Evolutionary conservation across 1,140 invertebrate genomes (phyloP), one percentile per base, ranked within the genome.

Genomic region (Aricia agestis): DNA sequence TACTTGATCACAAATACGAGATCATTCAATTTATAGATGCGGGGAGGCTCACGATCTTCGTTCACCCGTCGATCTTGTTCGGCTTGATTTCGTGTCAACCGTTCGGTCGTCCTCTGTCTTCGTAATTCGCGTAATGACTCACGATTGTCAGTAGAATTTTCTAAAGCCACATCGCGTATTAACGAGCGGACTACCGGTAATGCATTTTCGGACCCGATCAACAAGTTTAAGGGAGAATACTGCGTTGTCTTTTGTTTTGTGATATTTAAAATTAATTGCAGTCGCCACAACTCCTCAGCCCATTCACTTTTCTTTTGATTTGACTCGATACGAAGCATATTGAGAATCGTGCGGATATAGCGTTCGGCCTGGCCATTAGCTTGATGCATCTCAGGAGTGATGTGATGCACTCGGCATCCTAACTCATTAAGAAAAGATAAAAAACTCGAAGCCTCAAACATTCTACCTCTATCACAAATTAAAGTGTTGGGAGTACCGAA

Each of bases 371-470:
- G 70, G 0, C 73, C 73, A 17, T 74, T 74, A 1, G 61, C 13
- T 11, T 69, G 32, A 25, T 74, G 70, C 73, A 72, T 74, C 31
- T 72, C 73, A 0, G 73, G 65, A 0, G 67, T 72, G 10, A 74
- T 69, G 19, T 72, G 69, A 57, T 74, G 68, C 7, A 74, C 31
- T 0, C 61, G 65, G 52, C 68, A 70, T n/a, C 68, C 70, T 1
- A 72, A 2, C 13, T 70, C 70, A 10, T 2, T 17, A 11, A 74
- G 10, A 10, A 9, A 67, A 7, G 1, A 63, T 36, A 17, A 3
- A 57, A 70, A 70, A 1, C 13, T 15, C 0, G 61, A 45, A 4
- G 61, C 10, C 31, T 75, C 65, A 67, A 75, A 72, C 70, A 70
- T 75, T 4, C 70, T 52, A 3, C 70, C 66, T 9, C 57, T 10